Conservation (phyloP, 2,113 vertebrate species). For the Origma solitaria region DNA sequence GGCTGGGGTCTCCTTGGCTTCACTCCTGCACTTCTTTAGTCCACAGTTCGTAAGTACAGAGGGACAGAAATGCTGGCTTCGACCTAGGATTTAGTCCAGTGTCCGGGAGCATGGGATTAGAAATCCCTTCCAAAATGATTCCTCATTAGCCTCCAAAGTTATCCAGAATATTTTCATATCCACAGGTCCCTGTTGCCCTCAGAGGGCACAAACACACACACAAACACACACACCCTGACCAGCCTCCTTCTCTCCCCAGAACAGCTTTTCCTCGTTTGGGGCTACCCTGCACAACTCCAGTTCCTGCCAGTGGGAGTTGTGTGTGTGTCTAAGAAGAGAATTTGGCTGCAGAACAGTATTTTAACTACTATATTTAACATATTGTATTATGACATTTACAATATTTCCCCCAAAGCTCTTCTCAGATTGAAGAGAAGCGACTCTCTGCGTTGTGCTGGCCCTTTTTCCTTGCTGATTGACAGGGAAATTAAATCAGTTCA, state of each 20-base stretch:
- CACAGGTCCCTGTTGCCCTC: background rate
- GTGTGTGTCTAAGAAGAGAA: conserved; percentile 11
- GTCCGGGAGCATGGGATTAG: background rate
- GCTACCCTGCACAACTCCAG: background rate
- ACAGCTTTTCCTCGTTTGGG: background rate
- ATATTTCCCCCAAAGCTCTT: conserved; percentile 69
- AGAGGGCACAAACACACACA: background rate
- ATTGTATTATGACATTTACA: conserved; percentile 72
- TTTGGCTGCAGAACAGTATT: conserved; percentile 61
- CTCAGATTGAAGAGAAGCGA: conserved; percentile 55
- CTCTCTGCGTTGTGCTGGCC: conserved; percentile 53
- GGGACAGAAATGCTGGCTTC: background rate
- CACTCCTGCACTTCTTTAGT: background rate
- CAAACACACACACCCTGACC: background rate
- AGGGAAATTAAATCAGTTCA: conserved; percentile 59
- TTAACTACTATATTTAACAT: conserved; percentile 68
- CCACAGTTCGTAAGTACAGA: background rate
- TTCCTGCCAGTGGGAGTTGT: conserved; percentile 35
- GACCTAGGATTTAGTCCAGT: background rate
- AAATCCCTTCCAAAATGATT: background rate
- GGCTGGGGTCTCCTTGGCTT: background rate
- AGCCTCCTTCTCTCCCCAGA: background rate
- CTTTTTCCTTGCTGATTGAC: conserved; percentile 65
- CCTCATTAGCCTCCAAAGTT: background rate
- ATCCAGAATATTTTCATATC: background rate